A percentile compares a stretch with the other conserved stretches of the same genome.
Evolutionary conservation across 2,797 vertebrate species (phyloP).

Genomic region (Esox lucius): DNA sequence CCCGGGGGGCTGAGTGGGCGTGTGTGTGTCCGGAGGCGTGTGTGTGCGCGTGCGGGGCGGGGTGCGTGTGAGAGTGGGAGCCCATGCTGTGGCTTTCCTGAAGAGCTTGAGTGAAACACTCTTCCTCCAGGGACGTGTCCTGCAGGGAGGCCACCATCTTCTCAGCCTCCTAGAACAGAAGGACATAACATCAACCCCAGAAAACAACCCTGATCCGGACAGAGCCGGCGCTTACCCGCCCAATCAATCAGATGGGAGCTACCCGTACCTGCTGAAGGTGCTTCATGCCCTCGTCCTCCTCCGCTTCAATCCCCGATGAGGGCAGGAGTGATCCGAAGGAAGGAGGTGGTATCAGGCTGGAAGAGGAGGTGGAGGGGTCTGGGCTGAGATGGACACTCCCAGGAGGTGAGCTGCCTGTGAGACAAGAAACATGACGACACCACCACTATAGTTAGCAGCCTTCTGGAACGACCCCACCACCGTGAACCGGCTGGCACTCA

Average conservation of each 20-base stretch:
- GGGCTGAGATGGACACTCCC: constrained; percentile 62
- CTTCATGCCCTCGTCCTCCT: constrained; percentile 95
- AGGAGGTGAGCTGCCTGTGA: constrained; percentile 4
- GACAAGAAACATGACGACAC: neutral
- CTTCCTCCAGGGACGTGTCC: constrained; percentile 89
- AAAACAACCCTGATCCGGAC: neutral
- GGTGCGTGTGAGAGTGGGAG: constrained; percentile 56
- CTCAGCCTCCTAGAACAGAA: constrained; percentile 81
- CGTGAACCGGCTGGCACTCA: neutral
- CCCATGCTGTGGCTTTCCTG: constrained; percentile 86
- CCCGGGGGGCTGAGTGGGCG: neutral
- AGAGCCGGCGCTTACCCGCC: neutral
- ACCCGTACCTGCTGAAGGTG: constrained; percentile 87
- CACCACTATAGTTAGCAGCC: neutral
- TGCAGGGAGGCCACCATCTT: constrained; percentile 89
- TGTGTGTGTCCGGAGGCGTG: neutral
- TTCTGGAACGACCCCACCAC: neutral
- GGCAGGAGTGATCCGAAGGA: constrained; percentile 76
- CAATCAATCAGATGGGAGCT: neutral
- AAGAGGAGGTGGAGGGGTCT: constrained; percentile 58
- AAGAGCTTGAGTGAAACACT: constrained; percentile 84
- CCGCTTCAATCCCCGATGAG: constrained; percentile 81
- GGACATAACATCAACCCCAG: too few relatives aligned
- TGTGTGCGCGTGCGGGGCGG: constrained; percentile 66
- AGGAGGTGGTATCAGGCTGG: constrained; percentile 75